Evolutionary conservation across 2,888 invertebrate genomes (phyloP).

Genomic region (Leptogaster cylindrica): DNA sequence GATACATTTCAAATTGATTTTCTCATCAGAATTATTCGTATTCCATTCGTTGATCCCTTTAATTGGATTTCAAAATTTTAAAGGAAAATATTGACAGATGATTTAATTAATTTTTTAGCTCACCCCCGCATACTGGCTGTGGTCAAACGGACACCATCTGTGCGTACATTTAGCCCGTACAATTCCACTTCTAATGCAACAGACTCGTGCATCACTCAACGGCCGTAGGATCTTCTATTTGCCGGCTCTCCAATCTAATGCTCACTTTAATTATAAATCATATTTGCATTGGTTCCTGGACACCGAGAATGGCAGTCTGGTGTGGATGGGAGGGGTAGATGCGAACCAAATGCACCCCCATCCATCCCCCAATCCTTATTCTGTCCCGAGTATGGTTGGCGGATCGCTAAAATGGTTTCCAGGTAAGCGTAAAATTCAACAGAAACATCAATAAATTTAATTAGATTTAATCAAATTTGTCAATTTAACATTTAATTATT

Average conservation of each 20-base stretch:
- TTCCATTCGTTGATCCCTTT: conserved; percentile 23
- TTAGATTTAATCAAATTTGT: conserved; percentile 57
- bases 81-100: conserved; percentile 39
- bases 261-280: conserved; percentile 45
- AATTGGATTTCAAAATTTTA: conserved; percentile 42
- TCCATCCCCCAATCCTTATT: too few relatives aligned
- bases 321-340: neutral
- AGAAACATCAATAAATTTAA: conserved; percentile 53
- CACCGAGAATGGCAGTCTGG: conserved; percentile 34
- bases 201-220: conserved; percentile 41
- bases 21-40: conserved; percentile 34
- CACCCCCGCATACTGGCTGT: conserved; percentile 1
- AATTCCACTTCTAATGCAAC: conserved; percentile 32
- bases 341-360: neutral
- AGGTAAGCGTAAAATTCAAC: conserved; percentile 51
- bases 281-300: conserved; percentile 29
- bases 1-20: conserved; percentile 35
- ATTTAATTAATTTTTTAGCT: conserved; percentile 42
- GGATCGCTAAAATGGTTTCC: conserved; percentile 47
- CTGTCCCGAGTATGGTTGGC: conserved; percentile 31
- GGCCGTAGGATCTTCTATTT: conserved; percentile 34
- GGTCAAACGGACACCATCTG: neutral
- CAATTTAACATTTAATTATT: conserved; percentile 57
- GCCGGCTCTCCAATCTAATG: conserved; percentile 34
- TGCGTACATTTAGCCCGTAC: neutral